These are phyloP conservation scores for Cephus pygmeus DNA, from an alignment of 2,888 invertebrate genomes.

Conservation along the genomic window DNA sequence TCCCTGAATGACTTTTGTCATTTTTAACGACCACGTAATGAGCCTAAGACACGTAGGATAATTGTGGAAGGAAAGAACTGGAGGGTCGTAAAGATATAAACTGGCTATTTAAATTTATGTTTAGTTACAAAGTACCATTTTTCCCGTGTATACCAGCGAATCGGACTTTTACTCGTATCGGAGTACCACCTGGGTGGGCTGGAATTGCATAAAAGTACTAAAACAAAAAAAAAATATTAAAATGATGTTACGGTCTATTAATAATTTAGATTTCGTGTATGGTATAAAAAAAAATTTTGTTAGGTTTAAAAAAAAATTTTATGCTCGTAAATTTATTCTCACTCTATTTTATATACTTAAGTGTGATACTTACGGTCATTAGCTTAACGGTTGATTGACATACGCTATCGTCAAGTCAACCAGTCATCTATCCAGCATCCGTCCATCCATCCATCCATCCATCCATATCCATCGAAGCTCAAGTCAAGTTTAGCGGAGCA, in stretches of 20 bases:
- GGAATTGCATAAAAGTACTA: background rate
- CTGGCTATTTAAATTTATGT: slow-evolving; percentile 2
- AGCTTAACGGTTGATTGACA: background rate
- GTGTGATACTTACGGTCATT: background rate
- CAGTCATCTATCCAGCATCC: background rate
- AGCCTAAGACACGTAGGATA: slow-evolving; percentile 27
- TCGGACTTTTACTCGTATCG: background rate
- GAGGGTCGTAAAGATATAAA: slow-evolving; percentile 27
- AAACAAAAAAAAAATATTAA: too few relatives aligned
- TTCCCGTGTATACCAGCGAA: background rate
- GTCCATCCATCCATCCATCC: background rate
- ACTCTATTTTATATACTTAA: background rate
- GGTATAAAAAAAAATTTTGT: background rate
- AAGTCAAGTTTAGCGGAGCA: slow-evolving; percentile 14
- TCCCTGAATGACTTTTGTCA: slow-evolving; percentile 18
- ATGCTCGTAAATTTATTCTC: background rate
- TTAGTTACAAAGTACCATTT: background rate
- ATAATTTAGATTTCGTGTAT: background rate
- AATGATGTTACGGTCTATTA: background rate
- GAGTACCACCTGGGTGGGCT: background rate
- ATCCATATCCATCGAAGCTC: background rate
- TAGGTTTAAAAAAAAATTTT: too few relatives aligned
- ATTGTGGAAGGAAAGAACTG: slow-evolving; percentile 32
- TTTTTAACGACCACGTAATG: slow-evolving; percentile 36
- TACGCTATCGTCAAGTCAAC: background rate